phyloP scores from a whole-genome alignment of 2,113 vertebrate species.

The Aspidoscelis tigris region DNA sequence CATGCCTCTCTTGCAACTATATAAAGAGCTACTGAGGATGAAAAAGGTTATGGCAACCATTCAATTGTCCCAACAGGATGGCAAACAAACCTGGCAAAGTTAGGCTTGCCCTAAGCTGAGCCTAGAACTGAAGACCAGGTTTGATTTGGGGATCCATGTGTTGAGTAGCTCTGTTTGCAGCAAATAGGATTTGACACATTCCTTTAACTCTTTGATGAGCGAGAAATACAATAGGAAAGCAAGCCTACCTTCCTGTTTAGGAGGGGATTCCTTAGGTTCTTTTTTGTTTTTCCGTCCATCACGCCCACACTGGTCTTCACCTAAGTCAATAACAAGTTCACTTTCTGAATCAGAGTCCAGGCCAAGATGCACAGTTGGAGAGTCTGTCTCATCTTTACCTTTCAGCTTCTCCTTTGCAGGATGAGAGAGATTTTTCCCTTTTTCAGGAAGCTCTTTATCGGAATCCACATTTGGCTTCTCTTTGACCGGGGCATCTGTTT shows the following conservation, averaged over 20 bases:
- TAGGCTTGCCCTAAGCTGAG: too few relatives aligned
- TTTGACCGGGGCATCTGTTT: conserved; percentile 74
- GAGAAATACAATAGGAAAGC: background rate
- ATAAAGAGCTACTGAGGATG: too few relatives aligned
- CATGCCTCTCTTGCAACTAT: too few relatives aligned
- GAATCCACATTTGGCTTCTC: conserved; percentile 81
- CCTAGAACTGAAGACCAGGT: too few relatives aligned
- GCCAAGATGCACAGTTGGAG: conserved; percentile 80
- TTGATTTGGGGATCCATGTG: too few relatives aligned
- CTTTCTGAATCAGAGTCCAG: conserved; percentile 96
- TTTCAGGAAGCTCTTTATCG: conserved; percentile 86
- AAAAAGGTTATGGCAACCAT: too few relatives aligned
- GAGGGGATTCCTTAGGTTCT: conserved; percentile 85
- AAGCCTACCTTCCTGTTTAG: conserved; percentile 85
- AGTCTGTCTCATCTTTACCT: conserved; percentile 85
- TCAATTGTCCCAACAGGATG: too few relatives aligned
- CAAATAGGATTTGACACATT: too few relatives aligned
- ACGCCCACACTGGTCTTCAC: conserved; percentile 89
- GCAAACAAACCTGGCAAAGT: too few relatives aligned
- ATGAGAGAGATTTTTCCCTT: conserved; percentile 79
- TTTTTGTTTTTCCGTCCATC: conserved; percentile 89
- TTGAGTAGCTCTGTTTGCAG: too few relatives aligned
- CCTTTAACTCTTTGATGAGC: background rate
- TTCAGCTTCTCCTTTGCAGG: conserved; percentile 83
- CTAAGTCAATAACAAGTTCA: conserved; percentile 96